These are phyloP conservation scores for Oxycera nigricornis DNA, from an alignment of 2,888 invertebrate genomes.

Conservation along the genomic window DNA sequence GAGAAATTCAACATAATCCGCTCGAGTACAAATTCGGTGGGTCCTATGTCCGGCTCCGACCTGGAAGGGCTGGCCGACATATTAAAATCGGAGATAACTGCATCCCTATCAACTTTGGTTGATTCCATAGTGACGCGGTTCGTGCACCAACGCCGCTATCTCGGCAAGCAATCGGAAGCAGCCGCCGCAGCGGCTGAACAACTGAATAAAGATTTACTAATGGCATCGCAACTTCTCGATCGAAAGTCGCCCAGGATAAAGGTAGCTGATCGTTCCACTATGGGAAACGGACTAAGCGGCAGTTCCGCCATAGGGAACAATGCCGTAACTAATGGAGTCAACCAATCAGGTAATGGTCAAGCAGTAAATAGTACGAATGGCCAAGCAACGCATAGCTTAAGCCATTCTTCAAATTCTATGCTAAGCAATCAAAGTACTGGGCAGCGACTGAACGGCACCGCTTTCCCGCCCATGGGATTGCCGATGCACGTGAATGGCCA, in stretches of 20 bases:
- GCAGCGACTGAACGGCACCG: slow-evolving; percentile 68
- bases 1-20: slow-evolving; percentile 81
- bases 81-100: slow-evolving; percentile 87
- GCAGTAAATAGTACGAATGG: slow-evolving; percentile 48
- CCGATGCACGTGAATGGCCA: slow-evolving; percentile 62
- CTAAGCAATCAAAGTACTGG: slow-evolving; percentile 61
- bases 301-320: slow-evolving; percentile 51
- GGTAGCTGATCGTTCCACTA: slow-evolving; percentile 55
- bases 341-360: slow-evolving; percentile 62
- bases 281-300: slow-evolving; percentile 44
- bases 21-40: slow-evolving; percentile 71
- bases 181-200: slow-evolving; percentile 83
- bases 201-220: slow-evolving; percentile 81
- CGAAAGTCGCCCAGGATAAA: slow-evolving; percentile 78
- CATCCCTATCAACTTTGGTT: slow-evolving; percentile 82
- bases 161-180: slow-evolving; percentile 80
- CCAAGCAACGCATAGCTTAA: slow-evolving; percentile 43
- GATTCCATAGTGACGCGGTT: slow-evolving; percentile 88
- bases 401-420: slow-evolving; percentile 45
- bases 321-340: slow-evolving; percentile 55
- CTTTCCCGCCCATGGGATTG: slow-evolving; percentile 64
- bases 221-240: slow-evolving; percentile 82
- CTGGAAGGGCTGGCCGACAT: slow-evolving; percentile 89
- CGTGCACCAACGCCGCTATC: slow-evolving; percentile 78
- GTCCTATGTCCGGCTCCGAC: slow-evolving; percentile 77